Evolutionary conservation across 2,888 invertebrate species (phyloP), one percentile per base, ranked within the genome.

Genomic region (Apodemia zela): DNA sequence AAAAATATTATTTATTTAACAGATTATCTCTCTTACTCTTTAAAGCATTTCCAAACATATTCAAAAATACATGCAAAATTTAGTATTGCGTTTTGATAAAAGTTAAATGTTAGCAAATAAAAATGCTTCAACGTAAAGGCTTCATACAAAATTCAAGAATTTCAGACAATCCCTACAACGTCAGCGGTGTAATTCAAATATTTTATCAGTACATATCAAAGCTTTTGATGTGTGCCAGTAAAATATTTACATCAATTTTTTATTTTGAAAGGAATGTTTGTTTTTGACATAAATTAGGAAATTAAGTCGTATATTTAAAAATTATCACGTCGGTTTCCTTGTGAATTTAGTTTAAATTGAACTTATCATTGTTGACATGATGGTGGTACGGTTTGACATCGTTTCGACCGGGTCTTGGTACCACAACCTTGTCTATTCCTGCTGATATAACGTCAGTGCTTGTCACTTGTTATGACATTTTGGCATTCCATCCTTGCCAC

Each of bases 171-270:
- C 42, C 42, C 42, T 42, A 42, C 42, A 42, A 54, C 25, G 25
- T 57, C 63, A 63, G 47, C 64, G 38, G 61, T 60, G 57, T 61
- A 61, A 61, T 63, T 49, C 51, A 63, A 69, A 66, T 65, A 67
- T 68, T 68, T 67, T 65, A 61, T 63, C 61, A 59, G 21, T 59
- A 61, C 63, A 63, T 7, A 59, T 58, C 59, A 25, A 61, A 45
- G 45, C 62, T 60, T 67, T 65, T 64, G 61, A 65, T 63, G 66
- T 66, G 64, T 58, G 49, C 29, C 67, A 42, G 63, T 64, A 63
- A 64, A 67, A 66, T 67, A 66, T 66, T 68, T 64, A 68, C 58
- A 59, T 63, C 63, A 21, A 64, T 66, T 69, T 64, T 66, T 70
- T 65, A 51, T 51, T 21, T 51, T 21, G 21, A 17, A 38, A 18